Percentiles rank a stretch among this genome's conserved stretches.
phyloP scores from a whole-genome alignment of 2,797 vertebrate species.

The Novumbra hubbsi region DNA sequence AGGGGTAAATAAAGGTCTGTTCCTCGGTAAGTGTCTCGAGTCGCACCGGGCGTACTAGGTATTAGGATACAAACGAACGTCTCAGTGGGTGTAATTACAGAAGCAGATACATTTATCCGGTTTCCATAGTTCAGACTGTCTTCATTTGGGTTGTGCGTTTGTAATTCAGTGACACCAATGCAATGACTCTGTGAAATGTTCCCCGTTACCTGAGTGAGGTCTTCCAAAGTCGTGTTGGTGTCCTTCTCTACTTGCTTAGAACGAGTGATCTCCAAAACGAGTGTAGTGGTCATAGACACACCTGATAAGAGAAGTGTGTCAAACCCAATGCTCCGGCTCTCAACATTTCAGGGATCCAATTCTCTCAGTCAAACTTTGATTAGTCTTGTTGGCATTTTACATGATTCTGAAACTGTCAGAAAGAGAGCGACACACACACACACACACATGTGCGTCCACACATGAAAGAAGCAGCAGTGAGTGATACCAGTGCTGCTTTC shows the following conservation, averaged over 20 bases:
- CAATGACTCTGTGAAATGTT: conserved; percentile 29
- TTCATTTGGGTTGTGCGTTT: conserved; percentile 44
- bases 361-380: conserved; percentile 50
- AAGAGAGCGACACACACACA: background rate
- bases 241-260: conserved; percentile 34
- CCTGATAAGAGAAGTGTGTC: conserved; percentile 9
- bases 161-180: conserved; percentile 13
- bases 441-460: background rate
- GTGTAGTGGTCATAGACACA: background rate
- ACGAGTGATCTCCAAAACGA: conserved; percentile 11
- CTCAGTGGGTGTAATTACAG: conserved; percentile 42
- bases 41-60: background rate
- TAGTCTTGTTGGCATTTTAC: conserved; percentile 54
- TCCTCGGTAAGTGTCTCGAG: conserved; percentile 20
- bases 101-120: conserved; percentile 28
- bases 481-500: conserved; percentile 32
- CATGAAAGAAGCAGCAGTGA: conserved; percentile 8
- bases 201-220: conserved; percentile 9
- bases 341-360: conserved; percentile 43
- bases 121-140: conserved; percentile 32
- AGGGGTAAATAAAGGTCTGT: conserved; percentile 41
- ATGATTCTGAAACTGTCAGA: conserved; percentile 36
- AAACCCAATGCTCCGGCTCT: conserved; percentile 7
- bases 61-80: conserved; percentile 15
- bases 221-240: conserved; percentile 6